Base-by-base conservation (phyloP, 2,113 vertebrate species). In the Chaetodon auriga region DNA sequence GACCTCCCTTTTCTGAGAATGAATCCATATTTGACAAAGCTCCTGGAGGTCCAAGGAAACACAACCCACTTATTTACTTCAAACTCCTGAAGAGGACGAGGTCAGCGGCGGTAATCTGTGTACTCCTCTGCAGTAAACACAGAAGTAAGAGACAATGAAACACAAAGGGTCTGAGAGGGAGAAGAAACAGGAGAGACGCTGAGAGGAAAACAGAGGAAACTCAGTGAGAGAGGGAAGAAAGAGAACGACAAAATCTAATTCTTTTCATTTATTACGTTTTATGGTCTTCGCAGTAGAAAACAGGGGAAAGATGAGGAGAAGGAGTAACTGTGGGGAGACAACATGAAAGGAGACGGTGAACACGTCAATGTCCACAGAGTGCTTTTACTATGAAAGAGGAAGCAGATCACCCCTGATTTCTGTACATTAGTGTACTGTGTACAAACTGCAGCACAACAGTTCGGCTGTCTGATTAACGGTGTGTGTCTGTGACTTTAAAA, bases 1-100 rank as follows among this genome's bases (percentile, higher is more conserved):
- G 30, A 38, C 36, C 68, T 35, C 35, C 13, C 7, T 54, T 53
- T 54, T 68, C 46, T 38, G 5, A 10, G 55, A 61, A 62, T 54
- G 14, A 53, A 53, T 53, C 62, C 19, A 54, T 38, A 16, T 10
- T 48, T 41, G 55, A 54, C 43, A 61, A 30, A 38, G 55, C 19
- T 73, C 75, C 14, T 30, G 41, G 10, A 43, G 18, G 53, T 57
- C 35, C 41, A 9, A 3, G 14, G 14, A 19, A 71, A 71, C 66
- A 77, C 13, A 35, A 23, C 1, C 21, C 41, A 70, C 49, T 62
- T 48, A 76, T 49, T 82, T 49, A 48, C 21, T n/a, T 77, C 8
- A 49, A 77, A 70, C n/a, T 60, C 21, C 35, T 5, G 6, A 10
- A 57, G 25, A 57, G 41, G 12, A n/a, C 3, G n/a, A 10, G 63